Percentiles rank a stretch among this genome's conserved stretches.
Conservation (phyloP, 2,888 invertebrate genomes). For the Iselma pallidipennis region DNA sequence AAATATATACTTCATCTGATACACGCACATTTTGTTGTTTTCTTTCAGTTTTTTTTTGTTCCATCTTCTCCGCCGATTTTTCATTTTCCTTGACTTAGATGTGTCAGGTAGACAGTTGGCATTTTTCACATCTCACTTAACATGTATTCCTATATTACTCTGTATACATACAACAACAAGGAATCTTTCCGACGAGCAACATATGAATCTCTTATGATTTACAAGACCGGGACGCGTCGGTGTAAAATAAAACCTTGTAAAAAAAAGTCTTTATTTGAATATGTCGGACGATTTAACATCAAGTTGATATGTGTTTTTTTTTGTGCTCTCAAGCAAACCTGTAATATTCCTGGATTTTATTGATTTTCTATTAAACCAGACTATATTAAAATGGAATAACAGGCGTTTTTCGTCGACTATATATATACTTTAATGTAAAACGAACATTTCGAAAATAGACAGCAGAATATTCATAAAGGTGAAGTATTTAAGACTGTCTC, state of each 20-base stretch:
- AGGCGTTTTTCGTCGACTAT: slow-evolving; percentile 10
- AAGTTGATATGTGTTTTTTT: no score
- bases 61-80: neutral
- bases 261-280: no score
- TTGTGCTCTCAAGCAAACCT: neutral
- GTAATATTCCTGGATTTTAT: neutral
- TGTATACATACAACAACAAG: slow-evolving; percentile 18
- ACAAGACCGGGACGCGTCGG: no score
- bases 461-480: slow-evolving; percentile 38
- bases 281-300: no score
- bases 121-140: slow-evolving; percentile 40
- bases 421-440: slow-evolving; percentile 21
- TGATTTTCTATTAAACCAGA: neutral
- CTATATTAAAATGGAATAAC: slow-evolving; percentile 11
- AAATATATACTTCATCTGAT: neutral
- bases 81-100: slow-evolving; percentile 8
- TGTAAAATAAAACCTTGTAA: neutral
- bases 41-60: neutral
- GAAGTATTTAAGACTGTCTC: slow-evolving; percentile 31
- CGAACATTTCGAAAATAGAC: slow-evolving; percentile 23
- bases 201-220: slow-evolving; percentile 32
- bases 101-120: slow-evolving; percentile 31
- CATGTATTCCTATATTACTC: slow-evolving; percentile 32
- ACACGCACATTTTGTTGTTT: neutral
- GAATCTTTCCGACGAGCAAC: slow-evolving; percentile 25